phyloP scores from a whole-genome alignment of 2,113 vertebrate species.

The Nothobranchius kuhntae region DNA sequence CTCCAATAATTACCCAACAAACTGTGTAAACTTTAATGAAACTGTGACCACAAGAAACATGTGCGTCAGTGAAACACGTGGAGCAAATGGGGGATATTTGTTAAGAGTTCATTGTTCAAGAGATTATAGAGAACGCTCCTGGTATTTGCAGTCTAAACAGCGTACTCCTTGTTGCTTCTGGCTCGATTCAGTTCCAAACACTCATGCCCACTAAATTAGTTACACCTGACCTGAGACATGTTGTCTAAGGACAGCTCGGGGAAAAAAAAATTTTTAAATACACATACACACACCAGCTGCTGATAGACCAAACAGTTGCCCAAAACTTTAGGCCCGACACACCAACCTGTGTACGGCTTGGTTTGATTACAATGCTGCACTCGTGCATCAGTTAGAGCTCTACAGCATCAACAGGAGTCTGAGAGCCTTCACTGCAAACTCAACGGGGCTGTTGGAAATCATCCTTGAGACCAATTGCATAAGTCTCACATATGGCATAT shows the following conservation, averaged over 20 bases:
- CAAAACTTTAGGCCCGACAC: too few relatives aligned
- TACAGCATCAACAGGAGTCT: too few relatives aligned
- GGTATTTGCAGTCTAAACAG: conserved; percentile 2
- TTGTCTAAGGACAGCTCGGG: neutral
- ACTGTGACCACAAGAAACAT: conserved; percentile 2
- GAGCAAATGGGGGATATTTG: neutral
- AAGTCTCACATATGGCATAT: too few relatives aligned
- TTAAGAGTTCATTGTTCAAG: neutral
- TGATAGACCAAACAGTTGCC: too few relatives aligned
- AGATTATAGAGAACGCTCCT: neutral
- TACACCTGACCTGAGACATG: neutral
- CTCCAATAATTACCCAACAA: neutral
- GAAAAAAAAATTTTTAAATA: neutral
- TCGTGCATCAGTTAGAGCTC: too few relatives aligned
- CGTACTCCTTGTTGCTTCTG: neutral
- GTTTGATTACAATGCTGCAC: too few relatives aligned
- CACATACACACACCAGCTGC: too few relatives aligned
- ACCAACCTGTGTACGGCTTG: too few relatives aligned
- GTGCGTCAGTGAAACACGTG: neutral
- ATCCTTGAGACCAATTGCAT: too few relatives aligned
- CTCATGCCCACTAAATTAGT: neutral
- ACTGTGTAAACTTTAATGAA: conserved; percentile 1
- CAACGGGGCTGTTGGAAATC: too few relatives aligned
- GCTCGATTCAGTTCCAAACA: neutral
- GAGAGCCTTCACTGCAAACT: too few relatives aligned